Evolutionary conservation across 53 echinoderm and acorn worm species (phyloP), one percentile per base, ranked within the genome.

Genomic region (Echinarachnius parma): DNA sequence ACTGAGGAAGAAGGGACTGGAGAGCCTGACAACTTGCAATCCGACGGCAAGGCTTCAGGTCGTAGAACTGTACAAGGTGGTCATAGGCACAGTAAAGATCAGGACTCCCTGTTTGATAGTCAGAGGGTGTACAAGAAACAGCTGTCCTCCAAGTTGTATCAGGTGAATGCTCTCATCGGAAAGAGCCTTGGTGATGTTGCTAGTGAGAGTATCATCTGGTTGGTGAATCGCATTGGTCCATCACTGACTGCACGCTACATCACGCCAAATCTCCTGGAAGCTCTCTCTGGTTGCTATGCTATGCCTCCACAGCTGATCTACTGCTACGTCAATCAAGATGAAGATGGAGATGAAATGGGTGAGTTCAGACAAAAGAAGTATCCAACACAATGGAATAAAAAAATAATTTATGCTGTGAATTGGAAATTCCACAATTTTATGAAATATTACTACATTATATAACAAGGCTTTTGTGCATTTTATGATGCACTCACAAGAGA

Each of bases 211-310:
- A 83, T 92, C 19, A 71, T 59, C 35, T 98, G 98, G 98, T 65
- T 98, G 28, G 84, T 79, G 9, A 82, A 88, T 34, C 75, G 88
- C 9, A 58, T 98, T 9, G 98, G 98, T 4, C 98, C 98, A 3
- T 29, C 82, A 5, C 60, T 98, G 45, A 91, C 98, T 3, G 86
- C 79, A 21, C 80, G 65, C 15, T 81, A 61, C 72, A 61, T 98
- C 2, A 85, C 80, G n/a, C 66, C 34, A 15, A 79, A 81, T 33
- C 84, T 98, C 2, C 54, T 98, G 70, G 78, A 66, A 31, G 83
- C 86, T 4, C 77, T 92, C 7, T 68, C 80, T 34, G 61, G 44
- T 23, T 98, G 98, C 64, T 98, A 88, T 48, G 58, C 67, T 66
- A 80, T 71, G 21, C 66, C 32, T 9, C 78, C 84, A 13, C 87